Evolutionary conservation across 2,113 vertebrate species (phyloP).

Genomic region (Hippocampus guttulatus): DNA sequence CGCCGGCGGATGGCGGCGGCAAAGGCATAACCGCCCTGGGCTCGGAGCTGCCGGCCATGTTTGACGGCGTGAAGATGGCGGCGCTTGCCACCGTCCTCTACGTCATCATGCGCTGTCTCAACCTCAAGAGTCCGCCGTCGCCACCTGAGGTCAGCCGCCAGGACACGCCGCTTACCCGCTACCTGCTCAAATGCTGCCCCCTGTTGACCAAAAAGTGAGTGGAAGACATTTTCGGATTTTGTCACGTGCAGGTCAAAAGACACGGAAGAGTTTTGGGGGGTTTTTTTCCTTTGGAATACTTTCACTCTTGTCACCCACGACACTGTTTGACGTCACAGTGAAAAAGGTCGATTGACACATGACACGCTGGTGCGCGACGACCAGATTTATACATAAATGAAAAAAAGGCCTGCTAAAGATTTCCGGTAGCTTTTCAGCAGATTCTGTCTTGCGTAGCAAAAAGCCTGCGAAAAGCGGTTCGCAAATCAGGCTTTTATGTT

Average conservation of each 20-base stretch:
- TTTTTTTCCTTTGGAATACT: slow-evolving; percentile 13
- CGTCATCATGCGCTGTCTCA: slow-evolving; percentile 90
- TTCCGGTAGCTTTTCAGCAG: too few species aligned
- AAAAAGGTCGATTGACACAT: background rate
- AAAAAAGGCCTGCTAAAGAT: background rate
- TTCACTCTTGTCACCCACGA: too few species aligned
- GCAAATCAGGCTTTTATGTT: too few species aligned
- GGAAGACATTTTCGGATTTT: background rate
- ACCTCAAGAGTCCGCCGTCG: slow-evolving; percentile 93
- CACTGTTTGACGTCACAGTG: background rate
- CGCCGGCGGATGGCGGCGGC: slow-evolving; percentile 5
- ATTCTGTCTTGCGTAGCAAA: too few species aligned
- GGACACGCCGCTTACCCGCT: slow-evolving; percentile 85
- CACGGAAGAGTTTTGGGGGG: background rate
- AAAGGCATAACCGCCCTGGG: slow-evolving; percentile 59
- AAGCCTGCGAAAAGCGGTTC: too few species aligned
- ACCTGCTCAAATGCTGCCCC: slow-evolving; percentile 91
- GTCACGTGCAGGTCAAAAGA: slow-evolving; percentile 2
- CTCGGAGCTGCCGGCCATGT: slow-evolving; percentile 90
- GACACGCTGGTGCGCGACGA: background rate
- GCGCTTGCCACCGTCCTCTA: slow-evolving; percentile 92
- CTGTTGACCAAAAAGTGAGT: slow-evolving; percentile 99
- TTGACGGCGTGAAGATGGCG: slow-evolving; percentile 94
- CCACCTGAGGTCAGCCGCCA: slow-evolving; percentile 88
- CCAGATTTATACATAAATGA: background rate